phyloP scores from a whole-genome alignment of 1,140 invertebrate species.

The Himalopsyche phryganea region DNA sequence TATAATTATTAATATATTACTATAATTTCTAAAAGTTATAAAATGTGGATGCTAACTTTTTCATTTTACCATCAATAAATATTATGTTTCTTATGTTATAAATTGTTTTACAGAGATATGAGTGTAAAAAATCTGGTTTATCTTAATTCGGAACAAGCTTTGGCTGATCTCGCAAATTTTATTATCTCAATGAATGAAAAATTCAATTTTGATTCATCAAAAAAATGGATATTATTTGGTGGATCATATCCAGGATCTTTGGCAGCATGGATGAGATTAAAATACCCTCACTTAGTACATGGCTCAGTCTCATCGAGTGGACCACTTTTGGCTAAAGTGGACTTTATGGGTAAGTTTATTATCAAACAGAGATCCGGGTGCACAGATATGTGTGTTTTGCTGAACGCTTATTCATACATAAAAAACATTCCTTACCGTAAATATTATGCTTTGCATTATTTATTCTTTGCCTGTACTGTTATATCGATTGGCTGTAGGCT shows the following conservation, averaged over 20 bases:
- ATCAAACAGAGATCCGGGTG: too few relatives aligned
- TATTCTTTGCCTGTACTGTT: too few relatives aligned
- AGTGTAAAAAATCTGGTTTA: conserved; percentile 73
- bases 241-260: conserved; percentile 90
- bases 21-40: too few relatives aligned
- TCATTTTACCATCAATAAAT: too few relatives aligned
- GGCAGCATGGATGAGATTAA: conserved; percentile 84
- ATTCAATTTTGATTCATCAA: conserved; percentile 58
- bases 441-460: too few relatives aligned
- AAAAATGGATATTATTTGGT: conserved; percentile 91
- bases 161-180: conserved; percentile 84
- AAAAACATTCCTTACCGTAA: too few relatives aligned
- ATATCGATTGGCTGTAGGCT: too few relatives aligned
- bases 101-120: conserved; percentile 60
- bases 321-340: conserved; percentile 75
- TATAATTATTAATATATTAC: too few relatives aligned
- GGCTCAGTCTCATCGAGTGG: conserved; percentile 86
- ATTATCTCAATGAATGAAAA: conserved; percentile 64
- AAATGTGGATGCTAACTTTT: too few relatives aligned
- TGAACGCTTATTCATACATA: too few relatives aligned
- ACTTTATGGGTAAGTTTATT: conserved; percentile 68
- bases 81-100: conserved; percentile 2
- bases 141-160: conserved; percentile 80
- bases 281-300: conserved; percentile 86
- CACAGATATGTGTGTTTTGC: too few relatives aligned